Percentiles rank a stretch among this genome's conserved stretches.
Conservation (phyloP, 2,888 invertebrate genomes). For the Oxyscelio sp. region DNA sequence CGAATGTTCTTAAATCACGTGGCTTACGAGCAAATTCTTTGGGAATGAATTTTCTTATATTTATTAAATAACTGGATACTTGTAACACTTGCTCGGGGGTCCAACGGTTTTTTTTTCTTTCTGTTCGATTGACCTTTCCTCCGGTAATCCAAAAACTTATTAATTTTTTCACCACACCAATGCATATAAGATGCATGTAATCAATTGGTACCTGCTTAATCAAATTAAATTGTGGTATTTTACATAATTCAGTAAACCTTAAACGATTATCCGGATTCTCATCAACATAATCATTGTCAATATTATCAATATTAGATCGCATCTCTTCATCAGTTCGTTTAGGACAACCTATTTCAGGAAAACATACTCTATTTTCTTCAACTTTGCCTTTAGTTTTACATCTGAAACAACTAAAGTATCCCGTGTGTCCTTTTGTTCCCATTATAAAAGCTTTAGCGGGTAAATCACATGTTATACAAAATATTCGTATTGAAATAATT, state of each 20-base stretch:
- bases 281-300: neutral
- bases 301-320: neutral
- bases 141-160: slow-evolving; percentile 17
- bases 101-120: slow-evolving; percentile 13
- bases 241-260: slow-evolving; percentile 18
- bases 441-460: slow-evolving; percentile 40
- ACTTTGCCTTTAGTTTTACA: slow-evolving; percentile 37
- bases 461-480: slow-evolving; percentile 31
- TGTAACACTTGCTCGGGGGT: neutral
- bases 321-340: slow-evolving; percentile 26
- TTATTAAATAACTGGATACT: slow-evolving; percentile 7
- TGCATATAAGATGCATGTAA: slow-evolving; percentile 49
- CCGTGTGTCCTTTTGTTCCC: slow-evolving; percentile 27
- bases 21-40: slow-evolving; percentile 33
- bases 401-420: slow-evolving; percentile 36
- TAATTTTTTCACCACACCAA: slow-evolving; percentile 34
- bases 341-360: slow-evolving; percentile 12
- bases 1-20: slow-evolving; percentile 3
- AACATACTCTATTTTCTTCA: slow-evolving; percentile 18
- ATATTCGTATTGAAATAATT: slow-evolving; percentile 12
- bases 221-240: slow-evolving; percentile 39
- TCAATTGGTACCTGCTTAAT: no score
- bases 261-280: slow-evolving; percentile 14
- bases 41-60: slow-evolving; percentile 17
- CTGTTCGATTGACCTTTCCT: slow-evolving; percentile 13